Evolutionary conservation across 2,797 vertebrate genomes (phyloP).

Genomic region (Gallinago solitaria): DNA sequence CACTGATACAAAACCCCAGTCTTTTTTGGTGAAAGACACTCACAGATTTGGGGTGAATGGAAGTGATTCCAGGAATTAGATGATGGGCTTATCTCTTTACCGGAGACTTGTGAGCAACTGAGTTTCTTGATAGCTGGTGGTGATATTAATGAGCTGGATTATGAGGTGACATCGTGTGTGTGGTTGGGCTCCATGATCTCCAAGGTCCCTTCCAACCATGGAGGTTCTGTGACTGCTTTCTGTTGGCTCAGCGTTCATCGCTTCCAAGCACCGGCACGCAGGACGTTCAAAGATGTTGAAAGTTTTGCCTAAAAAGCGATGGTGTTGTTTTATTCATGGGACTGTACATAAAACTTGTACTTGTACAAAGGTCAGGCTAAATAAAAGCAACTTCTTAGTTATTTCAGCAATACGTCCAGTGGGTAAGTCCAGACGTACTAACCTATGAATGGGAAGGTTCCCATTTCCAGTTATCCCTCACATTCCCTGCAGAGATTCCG

Average conservation of each 20-base stretch:
- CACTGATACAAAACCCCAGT: neutral
- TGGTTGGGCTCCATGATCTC: too few relatives aligned
- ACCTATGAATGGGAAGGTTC: neutral
- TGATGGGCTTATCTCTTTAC: neutral
- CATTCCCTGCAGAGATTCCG: neutral
- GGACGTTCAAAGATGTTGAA: neutral
- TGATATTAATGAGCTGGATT: neutral
- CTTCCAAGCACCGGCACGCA: neutral
- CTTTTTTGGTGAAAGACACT: neutral
- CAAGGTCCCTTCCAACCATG: too few relatives aligned
- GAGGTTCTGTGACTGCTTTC: too few relatives aligned
- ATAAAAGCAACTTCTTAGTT: neutral
- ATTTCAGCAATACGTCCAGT: neutral
- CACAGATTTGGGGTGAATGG: neutral
- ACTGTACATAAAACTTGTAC: neutral
- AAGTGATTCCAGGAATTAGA: neutral
- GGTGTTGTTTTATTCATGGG: neutral
- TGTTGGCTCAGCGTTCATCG: neutral
- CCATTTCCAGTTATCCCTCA: neutral
- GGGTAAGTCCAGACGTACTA: accelerated
- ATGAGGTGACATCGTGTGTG: too few relatives aligned
- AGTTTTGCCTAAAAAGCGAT: neutral
- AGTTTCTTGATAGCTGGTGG: neutral
- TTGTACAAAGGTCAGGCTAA: neutral
- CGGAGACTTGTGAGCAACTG: neutral